Conservation (phyloP, 2,113 vertebrate genomes). For the Elgaria multicarinata region DNA sequence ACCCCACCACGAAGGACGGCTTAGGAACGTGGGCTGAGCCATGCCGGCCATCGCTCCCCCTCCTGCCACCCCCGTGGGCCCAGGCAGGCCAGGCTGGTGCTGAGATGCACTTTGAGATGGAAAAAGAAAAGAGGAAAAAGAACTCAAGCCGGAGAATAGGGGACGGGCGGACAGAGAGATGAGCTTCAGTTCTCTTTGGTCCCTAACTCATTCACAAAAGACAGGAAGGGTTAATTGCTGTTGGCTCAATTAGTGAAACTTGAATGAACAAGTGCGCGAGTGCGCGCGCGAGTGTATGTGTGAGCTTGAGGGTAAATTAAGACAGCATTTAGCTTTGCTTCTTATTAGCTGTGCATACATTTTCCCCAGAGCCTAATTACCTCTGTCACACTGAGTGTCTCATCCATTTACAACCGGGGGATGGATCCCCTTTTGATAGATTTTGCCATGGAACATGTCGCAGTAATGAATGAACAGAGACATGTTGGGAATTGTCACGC, state of each 20-base stretch:
- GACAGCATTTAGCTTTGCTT: conserved; percentile 74
- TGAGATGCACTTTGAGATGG: no score
- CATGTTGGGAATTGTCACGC: not conserved
- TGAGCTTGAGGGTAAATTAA: conserved; percentile 76
- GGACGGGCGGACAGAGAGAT: no score
- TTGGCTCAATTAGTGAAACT: conserved; percentile 72
- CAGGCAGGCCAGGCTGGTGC: no score
- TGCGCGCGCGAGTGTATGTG: not conserved
- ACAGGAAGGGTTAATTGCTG: conserved; percentile 68
- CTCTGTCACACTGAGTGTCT: conserved; percentile 67
- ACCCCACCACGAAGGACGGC: no score
- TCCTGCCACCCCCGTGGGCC: no score
- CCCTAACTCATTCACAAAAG: conserved; percentile 10
- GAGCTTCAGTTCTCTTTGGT: not conserved
- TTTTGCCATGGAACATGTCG: conserved; percentile 1
- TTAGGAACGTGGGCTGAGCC: no score
- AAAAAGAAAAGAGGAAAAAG: no score
- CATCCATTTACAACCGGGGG: conserved; percentile 58
- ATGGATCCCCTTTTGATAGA: conserved; percentile 16
- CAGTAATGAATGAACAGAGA: not conserved
- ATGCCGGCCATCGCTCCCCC: no score
- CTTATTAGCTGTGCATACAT: conserved; percentile 77
- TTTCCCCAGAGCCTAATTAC: conserved; percentile 78
- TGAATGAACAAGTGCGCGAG: conserved; percentile 58
- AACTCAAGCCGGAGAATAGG: no score